Conservation (phyloP, 2,797 vertebrate genomes). For the Sebastes itinus region DNA sequence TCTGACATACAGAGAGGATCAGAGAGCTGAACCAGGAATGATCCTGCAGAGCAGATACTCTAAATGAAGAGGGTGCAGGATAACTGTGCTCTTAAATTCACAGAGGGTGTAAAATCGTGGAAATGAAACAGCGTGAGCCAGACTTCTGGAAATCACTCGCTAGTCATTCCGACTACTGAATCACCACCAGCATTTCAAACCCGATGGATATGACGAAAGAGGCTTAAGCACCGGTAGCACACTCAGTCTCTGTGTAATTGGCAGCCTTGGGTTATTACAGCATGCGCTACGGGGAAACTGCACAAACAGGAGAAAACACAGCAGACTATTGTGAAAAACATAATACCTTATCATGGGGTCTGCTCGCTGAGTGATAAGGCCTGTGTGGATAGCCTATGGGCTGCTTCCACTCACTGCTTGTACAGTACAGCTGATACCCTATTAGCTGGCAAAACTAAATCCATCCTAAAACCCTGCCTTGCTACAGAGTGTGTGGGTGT, state of each 20-base stretch:
- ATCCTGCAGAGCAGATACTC: constrained; percentile 23
- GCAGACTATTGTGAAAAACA: constrained; percentile 66
- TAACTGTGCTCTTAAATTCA: constrained; percentile 14
- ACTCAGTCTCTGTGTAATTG: constrained; percentile 55
- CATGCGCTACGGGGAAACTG: constrained; percentile 47
- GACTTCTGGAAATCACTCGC: constrained; percentile 39
- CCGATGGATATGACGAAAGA: constrained; percentile 32
- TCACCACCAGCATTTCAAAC: constrained; percentile 35
- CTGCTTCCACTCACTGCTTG: constrained; percentile 58
- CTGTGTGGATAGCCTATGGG: constrained; percentile 60
- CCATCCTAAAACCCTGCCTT: constrained; percentile 57
- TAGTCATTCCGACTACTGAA: constrained; percentile 20
- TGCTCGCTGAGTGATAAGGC: constrained; percentile 71
- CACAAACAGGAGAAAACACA: constrained; percentile 63
- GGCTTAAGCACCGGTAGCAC: constrained; percentile 45
- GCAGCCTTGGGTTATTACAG: constrained; percentile 62
- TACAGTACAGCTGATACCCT: constrained; percentile 60
- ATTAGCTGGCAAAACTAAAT: constrained; percentile 70
- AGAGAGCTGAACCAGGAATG: background rate
- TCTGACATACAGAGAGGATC: constrained; percentile 4
- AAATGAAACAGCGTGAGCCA: constrained; percentile 1
- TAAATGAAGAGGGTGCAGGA: constrained; percentile 6
- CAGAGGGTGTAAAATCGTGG: background rate
- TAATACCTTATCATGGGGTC: constrained; percentile 67
- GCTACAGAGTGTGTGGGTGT: constrained; percentile 19